Evolutionary conservation across 2,888 invertebrate genomes (phyloP).

Genomic region (Venusia cambrica): DNA sequence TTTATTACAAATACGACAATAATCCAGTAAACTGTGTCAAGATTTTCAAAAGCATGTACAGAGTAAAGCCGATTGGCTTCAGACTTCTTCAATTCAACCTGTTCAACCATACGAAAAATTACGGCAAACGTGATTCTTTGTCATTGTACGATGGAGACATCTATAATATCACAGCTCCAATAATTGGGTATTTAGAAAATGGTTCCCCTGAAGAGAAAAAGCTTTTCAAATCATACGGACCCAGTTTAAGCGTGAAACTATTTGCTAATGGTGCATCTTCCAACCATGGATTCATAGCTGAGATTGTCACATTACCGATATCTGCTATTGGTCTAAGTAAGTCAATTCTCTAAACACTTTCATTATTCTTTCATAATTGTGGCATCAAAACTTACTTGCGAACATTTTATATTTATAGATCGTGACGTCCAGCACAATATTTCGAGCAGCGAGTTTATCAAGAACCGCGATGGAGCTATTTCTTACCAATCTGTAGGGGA

Average conservation of each 20-base stretch:
- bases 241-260: slow-evolving; percentile 93
- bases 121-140: slow-evolving; percentile 91
- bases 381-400: too few relatives aligned
- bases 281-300: slow-evolving; percentile 98
- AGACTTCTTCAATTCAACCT: slow-evolving; percentile 94
- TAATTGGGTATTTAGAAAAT: slow-evolving; percentile 87
- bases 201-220: slow-evolving; percentile 86
- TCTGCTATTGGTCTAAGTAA: slow-evolving; percentile 94
- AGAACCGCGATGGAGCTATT: slow-evolving; percentile 93
- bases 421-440: slow-evolving; percentile 95
- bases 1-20: slow-evolving; percentile 98
- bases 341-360: too few relatives aligned
- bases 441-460: slow-evolving; percentile 88
- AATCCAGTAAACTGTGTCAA: slow-evolving; percentile 98
- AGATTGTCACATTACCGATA: slow-evolving; percentile 96
- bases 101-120: slow-evolving; percentile 91
- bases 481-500: slow-evolving; percentile 95
- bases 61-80: slow-evolving; percentile 94
- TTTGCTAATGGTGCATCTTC: slow-evolving; percentile 97
- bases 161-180: slow-evolving; percentile 89
- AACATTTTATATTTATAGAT: slow-evolving; percentile 78
- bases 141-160: slow-evolving; percentile 96
- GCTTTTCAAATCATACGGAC: slow-evolving; percentile 87
- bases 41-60: slow-evolving; percentile 93
- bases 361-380: too few relatives aligned